phyloP scores from a whole-genome alignment of 2,113 vertebrate genomes.

The Argyrosomus japonicus region DNA sequence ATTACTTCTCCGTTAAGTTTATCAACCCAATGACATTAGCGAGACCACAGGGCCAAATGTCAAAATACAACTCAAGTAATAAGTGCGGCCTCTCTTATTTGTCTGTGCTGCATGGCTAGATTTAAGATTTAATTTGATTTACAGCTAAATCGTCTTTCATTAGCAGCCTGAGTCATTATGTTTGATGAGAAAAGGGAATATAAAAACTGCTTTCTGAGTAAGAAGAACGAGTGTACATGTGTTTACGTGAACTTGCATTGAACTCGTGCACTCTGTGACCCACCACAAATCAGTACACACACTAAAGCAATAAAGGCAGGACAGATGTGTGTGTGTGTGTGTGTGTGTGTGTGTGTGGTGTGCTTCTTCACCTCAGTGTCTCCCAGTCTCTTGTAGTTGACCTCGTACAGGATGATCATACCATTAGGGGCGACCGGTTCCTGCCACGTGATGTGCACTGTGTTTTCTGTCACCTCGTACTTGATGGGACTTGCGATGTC shows the following conservation, averaged over 20 bases:
- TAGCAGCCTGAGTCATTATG: background rate
- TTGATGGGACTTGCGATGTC: constrained; percentile 87
- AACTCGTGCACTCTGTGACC: constrained; percentile 19
- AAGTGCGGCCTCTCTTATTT: background rate
- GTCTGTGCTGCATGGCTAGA: background rate
- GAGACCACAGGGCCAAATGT: background rate
- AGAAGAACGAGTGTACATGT: background rate
- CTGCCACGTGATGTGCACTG: constrained; percentile 89
- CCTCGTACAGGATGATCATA: constrained; percentile 95
- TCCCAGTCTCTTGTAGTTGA: constrained; percentile 90
- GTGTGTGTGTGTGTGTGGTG: constrained; percentile 27
- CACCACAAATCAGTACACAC: background rate
- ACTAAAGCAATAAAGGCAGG: constrained; percentile 5
- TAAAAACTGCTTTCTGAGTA: constrained; percentile 15
- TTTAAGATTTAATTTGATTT: constrained; percentile 25
- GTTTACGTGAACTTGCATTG: constrained; percentile 20
- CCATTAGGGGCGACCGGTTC: constrained; percentile 92
- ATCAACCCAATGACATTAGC: constrained; percentile 31
- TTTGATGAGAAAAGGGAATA: constrained; percentile 25
- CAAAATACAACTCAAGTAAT: constrained; percentile 18
- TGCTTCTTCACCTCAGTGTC: constrained; percentile 89
- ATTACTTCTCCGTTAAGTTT: constrained; percentile 36
- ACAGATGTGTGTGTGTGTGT: constrained; percentile 24
- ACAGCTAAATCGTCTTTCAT: constrained; percentile 13
- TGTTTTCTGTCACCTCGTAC: constrained; percentile 87